Evolutionary conservation across 2,888 invertebrate genomes (phyloP).

Genomic region (Vanessa cardui): DNA sequence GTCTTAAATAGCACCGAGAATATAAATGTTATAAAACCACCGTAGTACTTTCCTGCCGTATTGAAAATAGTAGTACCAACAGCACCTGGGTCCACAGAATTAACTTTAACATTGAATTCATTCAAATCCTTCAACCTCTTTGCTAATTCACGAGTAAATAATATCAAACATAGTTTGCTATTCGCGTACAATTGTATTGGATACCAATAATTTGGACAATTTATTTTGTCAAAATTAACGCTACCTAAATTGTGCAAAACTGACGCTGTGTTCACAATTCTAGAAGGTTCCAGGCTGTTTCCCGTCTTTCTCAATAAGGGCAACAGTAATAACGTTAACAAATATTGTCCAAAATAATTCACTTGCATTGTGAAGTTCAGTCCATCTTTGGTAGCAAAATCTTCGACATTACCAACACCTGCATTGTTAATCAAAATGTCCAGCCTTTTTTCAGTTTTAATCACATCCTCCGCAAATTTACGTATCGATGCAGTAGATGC

Average conservation of each 20-base stretch:
- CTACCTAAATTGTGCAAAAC: slow-evolving; percentile 86
- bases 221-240: slow-evolving; percentile 86
- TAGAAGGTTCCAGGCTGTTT: slow-evolving; percentile 83
- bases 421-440: slow-evolving; percentile 96
- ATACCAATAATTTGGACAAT: slow-evolving; percentile 83
- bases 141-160: slow-evolving; percentile 88
- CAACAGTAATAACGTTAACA: slow-evolving; percentile 93
- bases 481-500: slow-evolving; percentile 89
- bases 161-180: slow-evolving; percentile 88
- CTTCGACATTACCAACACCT: slow-evolving; percentile 87
- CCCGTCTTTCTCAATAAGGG: slow-evolving; percentile 86
- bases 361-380: slow-evolving; percentile 95
- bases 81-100: slow-evolving; percentile 92
- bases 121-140: slow-evolving; percentile 73
- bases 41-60: slow-evolving; percentile 71
- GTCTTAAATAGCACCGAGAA: slow-evolving; percentile 88
- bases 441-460: slow-evolving; percentile 86
- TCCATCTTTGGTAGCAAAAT: slow-evolving; percentile 87
- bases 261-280: slow-evolving; percentile 91
- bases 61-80: slow-evolving; percentile 90
- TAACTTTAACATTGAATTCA: slow-evolving; percentile 84
- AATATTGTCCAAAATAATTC: slow-evolving; percentile 96
- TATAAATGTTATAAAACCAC: slow-evolving; percentile 81
- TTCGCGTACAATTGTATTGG: slow-evolving; percentile 79
- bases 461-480: slow-evolving; percentile 90